A percentile compares a stretch with the other conserved stretches of the same genome.
These are phyloP conservation scores for Hybos culiciformis DNA, from an alignment of 2,888 invertebrate genomes.

Conservation along the genomic window DNA sequence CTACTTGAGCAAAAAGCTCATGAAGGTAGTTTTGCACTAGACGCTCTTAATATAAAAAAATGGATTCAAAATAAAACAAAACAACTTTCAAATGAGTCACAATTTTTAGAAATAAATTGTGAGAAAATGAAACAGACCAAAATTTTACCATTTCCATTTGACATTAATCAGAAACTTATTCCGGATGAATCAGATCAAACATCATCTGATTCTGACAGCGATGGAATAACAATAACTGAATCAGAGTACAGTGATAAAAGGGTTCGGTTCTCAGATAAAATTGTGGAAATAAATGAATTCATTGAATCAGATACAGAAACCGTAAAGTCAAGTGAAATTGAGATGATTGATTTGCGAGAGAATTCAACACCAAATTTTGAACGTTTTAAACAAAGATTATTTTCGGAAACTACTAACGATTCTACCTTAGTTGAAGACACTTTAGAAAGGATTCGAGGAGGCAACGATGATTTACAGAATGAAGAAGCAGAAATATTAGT, in stretches of 20 bases:
- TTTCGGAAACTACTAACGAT: conserved; percentile 25
- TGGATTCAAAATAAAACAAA: conserved; percentile 22
- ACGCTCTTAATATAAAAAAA: conserved; percentile 47
- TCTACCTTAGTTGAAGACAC: conserved; percentile 6
- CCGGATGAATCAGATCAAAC: conserved; percentile 12
- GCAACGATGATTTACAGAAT: conserved; percentile 6
- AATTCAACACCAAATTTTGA: conserved; percentile 20
- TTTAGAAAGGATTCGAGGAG: not conserved
- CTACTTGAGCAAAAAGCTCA: conserved; percentile 59
- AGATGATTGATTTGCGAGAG: not conserved
- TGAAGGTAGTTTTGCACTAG: conserved; percentile 56
- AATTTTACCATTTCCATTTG: conserved; percentile 13
- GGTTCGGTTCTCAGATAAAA: conserved; percentile 13
- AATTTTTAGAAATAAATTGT: conserved; percentile 22
- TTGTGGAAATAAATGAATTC: conserved; percentile 9
- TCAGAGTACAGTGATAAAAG: not conserved
- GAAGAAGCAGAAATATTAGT: conserved; percentile 42
- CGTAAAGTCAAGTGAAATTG: not conserved
- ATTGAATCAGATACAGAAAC: not conserved
- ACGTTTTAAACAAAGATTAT: conserved; percentile 28
- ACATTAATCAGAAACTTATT: conserved; percentile 10
- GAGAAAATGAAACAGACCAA: not conserved
- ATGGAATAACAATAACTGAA: not conserved
- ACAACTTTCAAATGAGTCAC: conserved; percentile 29
- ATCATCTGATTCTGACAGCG: not conserved